Percentiles rank a stretch among this genome's conserved stretches.
Conservation (phyloP, 2,113 vertebrate genomes). For the Pleuronectes platessa region DNA sequence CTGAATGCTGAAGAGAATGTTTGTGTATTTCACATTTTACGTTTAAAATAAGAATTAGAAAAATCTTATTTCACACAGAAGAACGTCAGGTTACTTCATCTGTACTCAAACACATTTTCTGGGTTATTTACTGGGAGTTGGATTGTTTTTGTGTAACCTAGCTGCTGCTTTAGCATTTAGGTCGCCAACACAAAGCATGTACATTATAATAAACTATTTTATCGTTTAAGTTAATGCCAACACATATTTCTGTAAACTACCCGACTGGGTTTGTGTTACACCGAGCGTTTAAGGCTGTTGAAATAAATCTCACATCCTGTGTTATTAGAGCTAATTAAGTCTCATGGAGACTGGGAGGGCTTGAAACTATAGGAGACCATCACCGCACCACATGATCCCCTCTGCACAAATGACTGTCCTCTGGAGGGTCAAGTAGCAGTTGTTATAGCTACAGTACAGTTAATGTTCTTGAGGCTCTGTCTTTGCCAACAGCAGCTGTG, state of each 20-base stretch:
- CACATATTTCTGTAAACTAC: too few relatives aligned
- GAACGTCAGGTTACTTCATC: too few relatives aligned
- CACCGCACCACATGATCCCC: not conserved
- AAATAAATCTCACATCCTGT: not conserved
- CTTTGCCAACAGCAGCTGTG: conserved; percentile 42
- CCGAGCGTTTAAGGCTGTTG: not conserved
- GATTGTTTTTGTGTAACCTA: too few relatives aligned
- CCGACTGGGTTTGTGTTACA: too few relatives aligned
- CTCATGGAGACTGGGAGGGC: not conserved
- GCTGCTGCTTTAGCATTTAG: too few relatives aligned
- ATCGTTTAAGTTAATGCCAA: too few relatives aligned
- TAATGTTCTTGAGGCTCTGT: conserved; percentile 36
- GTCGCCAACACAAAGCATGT: too few relatives aligned
- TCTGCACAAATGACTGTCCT: conserved; percentile 2
- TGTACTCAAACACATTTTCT: too few relatives aligned
- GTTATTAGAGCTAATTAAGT: not conserved
- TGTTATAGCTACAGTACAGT: conserved; percentile 44
- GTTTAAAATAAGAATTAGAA: not conserved
- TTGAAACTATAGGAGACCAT: not conserved
- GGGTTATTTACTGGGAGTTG: too few relatives aligned
- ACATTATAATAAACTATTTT: too few relatives aligned
- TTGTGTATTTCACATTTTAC: not conserved
- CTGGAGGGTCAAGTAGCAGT: conserved; percentile 9
- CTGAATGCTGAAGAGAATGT: too few relatives aligned
- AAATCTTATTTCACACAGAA: not conserved